phyloP scores from a whole-genome alignment of 2,888 invertebrate genomes.

The Diarsia mendica region DNA sequence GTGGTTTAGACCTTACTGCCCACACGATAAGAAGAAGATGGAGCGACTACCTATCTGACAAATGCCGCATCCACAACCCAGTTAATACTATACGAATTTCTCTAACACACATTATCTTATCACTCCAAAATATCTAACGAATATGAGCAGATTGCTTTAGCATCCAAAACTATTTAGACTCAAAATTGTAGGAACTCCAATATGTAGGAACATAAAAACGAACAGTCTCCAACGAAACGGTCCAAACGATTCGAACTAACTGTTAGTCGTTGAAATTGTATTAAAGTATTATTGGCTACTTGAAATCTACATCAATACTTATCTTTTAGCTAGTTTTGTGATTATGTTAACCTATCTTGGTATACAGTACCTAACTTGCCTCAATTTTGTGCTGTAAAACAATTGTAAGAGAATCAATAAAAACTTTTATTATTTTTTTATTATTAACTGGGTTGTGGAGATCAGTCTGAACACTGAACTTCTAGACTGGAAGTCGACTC shows the following conservation, averaged over 20 bases:
- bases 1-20: too few relatives aligned
- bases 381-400: too few relatives aligned
- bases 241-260: conserved; percentile 36
- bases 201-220: conserved; percentile 37
- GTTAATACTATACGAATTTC: too few relatives aligned
- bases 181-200: conserved; percentile 32
- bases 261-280: conserved; percentile 32
- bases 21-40: too few relatives aligned
- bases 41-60: too few relatives aligned
- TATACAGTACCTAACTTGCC: too few relatives aligned
- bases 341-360: background rate
- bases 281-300: conserved; percentile 34
- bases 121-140: background rate
- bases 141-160: conserved; percentile 4
- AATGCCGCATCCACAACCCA: too few relatives aligned
- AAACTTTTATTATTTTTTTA: too few relatives aligned
- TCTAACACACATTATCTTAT: background rate
- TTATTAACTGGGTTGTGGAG: too few relatives aligned
- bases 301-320: conserved; percentile 15
- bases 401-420: too few relatives aligned
- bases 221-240: conserved; percentile 23
- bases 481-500: too few relatives aligned
- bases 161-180: conserved; percentile 11
- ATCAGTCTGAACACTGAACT: too few relatives aligned
- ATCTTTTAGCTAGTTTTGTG: background rate